phyloP scores from a whole-genome alignment of 2,888 invertebrate species.

The Aproaerema taeniolella region DNA sequence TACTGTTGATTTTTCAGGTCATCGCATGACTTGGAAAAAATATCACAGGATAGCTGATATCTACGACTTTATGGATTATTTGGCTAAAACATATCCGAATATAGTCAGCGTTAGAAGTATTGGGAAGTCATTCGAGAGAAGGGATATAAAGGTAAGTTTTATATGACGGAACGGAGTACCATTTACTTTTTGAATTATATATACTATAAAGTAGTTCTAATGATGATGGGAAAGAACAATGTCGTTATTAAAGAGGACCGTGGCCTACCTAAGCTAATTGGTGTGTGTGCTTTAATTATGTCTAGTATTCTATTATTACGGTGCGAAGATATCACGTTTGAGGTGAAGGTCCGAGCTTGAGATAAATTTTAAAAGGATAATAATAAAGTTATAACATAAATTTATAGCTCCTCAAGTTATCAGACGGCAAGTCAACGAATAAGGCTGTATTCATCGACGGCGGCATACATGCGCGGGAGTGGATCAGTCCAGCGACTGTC shows the following conservation, averaged over 20 bases:
- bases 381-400: no score
- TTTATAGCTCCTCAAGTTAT: conserved; percentile 76
- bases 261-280: conserved; percentile 3
- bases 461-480: conserved; percentile 94
- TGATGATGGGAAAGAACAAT: no score
- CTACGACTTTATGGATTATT: conserved; percentile 85
- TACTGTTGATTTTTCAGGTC: conserved; percentile 50
- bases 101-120: conserved; percentile 84
- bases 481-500: conserved; percentile 91
- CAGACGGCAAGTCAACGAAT: conserved; percentile 80
- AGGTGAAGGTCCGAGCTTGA: no score
- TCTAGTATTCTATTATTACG: neutral
- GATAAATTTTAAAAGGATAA: no score
- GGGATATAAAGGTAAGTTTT: conserved; percentile 81
- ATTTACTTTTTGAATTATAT: no score
- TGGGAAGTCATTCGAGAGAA: conserved; percentile 85
- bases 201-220: no score
- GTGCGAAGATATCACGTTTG: no score
- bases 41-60: conserved; percentile 88
- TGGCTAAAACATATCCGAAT: conserved; percentile 86
- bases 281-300: neutral
- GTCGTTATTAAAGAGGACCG: no score
- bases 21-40: conserved; percentile 86
- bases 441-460: conserved; percentile 87
- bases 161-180: no score